phyloP scores from a whole-genome alignment of 2,113 vertebrate genomes.

The Perca fluviatilis region DNA sequence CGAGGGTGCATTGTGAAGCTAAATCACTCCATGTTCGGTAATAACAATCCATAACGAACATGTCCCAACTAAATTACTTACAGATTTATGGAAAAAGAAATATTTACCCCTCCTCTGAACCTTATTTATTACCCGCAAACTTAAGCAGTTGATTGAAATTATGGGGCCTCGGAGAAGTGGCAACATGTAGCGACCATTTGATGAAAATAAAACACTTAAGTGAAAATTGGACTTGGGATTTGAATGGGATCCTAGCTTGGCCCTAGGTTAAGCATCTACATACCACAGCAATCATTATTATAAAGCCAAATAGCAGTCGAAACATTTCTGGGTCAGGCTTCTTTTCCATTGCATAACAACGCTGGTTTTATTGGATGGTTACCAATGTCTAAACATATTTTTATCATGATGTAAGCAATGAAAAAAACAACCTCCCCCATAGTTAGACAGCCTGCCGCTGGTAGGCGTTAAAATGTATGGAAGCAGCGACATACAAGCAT shows the following conservation, averaged over 20 bases:
- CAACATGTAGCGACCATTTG: slow-evolving; percentile 28
- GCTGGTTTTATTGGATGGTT: slow-evolving; percentile 49
- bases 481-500: neutral
- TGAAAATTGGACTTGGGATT: slow-evolving; percentile 54
- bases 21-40: slow-evolving; percentile 26
- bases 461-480: neutral
- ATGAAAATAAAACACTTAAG: slow-evolving; percentile 51
- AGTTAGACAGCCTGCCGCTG: neutral
- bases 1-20: slow-evolving; percentile 27
- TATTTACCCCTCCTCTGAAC: neutral
- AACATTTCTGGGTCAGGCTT: slow-evolving; percentile 68
- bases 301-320: slow-evolving; percentile 52
- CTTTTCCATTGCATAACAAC: slow-evolving; percentile 62
- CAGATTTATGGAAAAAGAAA: slow-evolving; percentile 41
- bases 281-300: slow-evolving; percentile 38
- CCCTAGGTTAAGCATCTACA: slow-evolving; percentile 39
- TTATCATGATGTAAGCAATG: slow-evolving; percentile 35
- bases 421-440: neutral
- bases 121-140: slow-evolving; percentile 35
- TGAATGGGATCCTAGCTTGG: slow-evolving; percentile 39
- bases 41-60: slow-evolving; percentile 30
- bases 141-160: slow-evolving; percentile 36
- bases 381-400: slow-evolving; percentile 48
- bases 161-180: slow-evolving; percentile 18
- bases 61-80: slow-evolving; percentile 1